These are phyloP conservation scores for Metellina segmentata DNA, from an alignment of 2,888 invertebrate species.

Conservation along the genomic window DNA sequence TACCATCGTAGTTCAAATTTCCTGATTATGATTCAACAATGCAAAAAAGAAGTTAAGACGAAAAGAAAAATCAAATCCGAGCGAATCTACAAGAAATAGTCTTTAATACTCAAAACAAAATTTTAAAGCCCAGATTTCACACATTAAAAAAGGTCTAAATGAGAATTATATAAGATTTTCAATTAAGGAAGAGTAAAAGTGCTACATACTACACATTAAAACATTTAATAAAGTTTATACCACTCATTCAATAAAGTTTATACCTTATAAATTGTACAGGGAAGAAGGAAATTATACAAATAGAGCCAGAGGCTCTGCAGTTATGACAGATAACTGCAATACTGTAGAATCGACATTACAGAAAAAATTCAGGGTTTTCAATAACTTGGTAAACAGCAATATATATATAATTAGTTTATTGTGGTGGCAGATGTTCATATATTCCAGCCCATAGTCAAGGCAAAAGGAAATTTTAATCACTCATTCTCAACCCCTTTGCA, in stretches of 20 bases:
- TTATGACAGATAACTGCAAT: background rate
- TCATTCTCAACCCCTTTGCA: background rate
- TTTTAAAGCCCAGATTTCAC: too few species aligned
- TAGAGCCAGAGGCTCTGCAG: background rate
- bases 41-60: too few species aligned
- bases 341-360: slow-evolving; percentile 16
- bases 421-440: background rate
- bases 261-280: slow-evolving; percentile 9
- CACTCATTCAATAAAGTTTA: background rate
- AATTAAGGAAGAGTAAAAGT: background rate
- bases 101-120: too few species aligned
- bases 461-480: background rate
- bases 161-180: too few species aligned
- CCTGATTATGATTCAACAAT: too few species aligned
- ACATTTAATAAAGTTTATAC: slow-evolving; percentile 7
- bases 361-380: slow-evolving; percentile 7
- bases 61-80: too few species aligned
- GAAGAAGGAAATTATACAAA: background rate
- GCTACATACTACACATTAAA: slow-evolving; percentile 19
- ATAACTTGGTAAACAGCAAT: background rate
- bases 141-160: too few species aligned
- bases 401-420: slow-evolving; percentile 6
- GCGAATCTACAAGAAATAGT: too few species aligned
- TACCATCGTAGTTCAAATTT: too few species aligned
- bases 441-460: background rate